Base-by-base conservation (phyloP, 2,888 invertebrate species). In the Amphiduros pacificus region DNA sequence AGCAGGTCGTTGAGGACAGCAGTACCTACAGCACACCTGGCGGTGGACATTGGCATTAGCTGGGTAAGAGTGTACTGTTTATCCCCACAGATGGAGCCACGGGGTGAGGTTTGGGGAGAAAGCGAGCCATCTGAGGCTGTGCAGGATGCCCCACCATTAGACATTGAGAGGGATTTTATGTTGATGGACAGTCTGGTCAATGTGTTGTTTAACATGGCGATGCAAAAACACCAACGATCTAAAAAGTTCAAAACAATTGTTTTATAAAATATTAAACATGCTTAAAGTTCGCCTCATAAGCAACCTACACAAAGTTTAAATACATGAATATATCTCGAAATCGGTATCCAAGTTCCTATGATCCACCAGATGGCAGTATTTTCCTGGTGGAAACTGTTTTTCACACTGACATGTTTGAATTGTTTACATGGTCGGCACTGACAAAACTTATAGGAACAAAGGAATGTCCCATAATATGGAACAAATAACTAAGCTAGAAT, bases 1-100 rank as follows among this genome's bases (percentile, higher is more conserved):
- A 93, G 86, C 55, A 88, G 87, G 51, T 88, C 88, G 70, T 87
- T 86, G 62, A 90, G 83, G 76, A 88, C 88, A 44, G 89, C 90
- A 64, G 90, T 87, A 60, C 92, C 93, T 60, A 89, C 88, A 55
- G 91, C 89, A 83, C 91, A 91, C 67, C 92, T 87, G 50, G 88
- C 87, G 54, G 86, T 86, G 50, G 85, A 86, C 89, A 89, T 89
- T 3, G 40, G 49, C 2, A 61, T 58, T 41, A 69, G 60, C 20
- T 52, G 57, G 22, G 57, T 57, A 26, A 58, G 53, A 20, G 58
- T 24, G 32, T 31, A 49, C 31, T 31, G 40, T 31, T 53, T 53
- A 31, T 57, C 57, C 5, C 27, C 28, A 24, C 40, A 36, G 51
- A 53, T 17, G 17, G 57, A 53, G 84, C 70, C 86, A 62, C 52